These are phyloP conservation scores for Rutpela maculata DNA, from an alignment of 2,888 invertebrate genomes.

Conservation along the genomic window DNA sequence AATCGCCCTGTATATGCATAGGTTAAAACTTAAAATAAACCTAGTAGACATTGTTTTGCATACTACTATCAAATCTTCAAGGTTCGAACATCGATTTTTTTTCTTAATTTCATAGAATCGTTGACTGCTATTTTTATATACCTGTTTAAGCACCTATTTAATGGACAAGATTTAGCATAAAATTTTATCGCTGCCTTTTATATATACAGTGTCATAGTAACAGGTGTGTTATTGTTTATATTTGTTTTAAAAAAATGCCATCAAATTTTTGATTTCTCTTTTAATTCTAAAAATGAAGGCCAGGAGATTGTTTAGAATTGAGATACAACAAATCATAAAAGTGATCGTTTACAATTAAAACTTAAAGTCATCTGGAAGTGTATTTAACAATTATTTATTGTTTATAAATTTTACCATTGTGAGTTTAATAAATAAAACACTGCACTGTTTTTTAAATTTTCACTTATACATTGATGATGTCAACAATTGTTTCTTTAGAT, in stretches of 20 bases:
- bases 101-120: neutral
- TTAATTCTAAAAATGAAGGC: too few species aligned
- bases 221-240: neutral
- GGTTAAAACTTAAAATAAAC: neutral
- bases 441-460: too few species aligned
- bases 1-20: neutral
- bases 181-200: neutral
- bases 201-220: neutral
- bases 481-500: too few species aligned
- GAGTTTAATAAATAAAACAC: too few species aligned
- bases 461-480: too few species aligned
- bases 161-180: neutral
- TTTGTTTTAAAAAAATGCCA: neutral
- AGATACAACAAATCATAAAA: too few species aligned
- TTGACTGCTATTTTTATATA: neutral
- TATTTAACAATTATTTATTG: too few species aligned
- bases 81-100: neutral
- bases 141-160: neutral
- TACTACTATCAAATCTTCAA: neutral
- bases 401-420: too few species aligned
- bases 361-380: too few species aligned
- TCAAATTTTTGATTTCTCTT: too few species aligned
- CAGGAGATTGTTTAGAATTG: too few species aligned
- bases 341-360: too few species aligned
- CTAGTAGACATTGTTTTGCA: neutral